These are phyloP conservation scores for Stichopus chloronotus DNA, from an alignment of 35 echinoderm and acorn worm genomes.

Conservation along the genomic window DNA sequence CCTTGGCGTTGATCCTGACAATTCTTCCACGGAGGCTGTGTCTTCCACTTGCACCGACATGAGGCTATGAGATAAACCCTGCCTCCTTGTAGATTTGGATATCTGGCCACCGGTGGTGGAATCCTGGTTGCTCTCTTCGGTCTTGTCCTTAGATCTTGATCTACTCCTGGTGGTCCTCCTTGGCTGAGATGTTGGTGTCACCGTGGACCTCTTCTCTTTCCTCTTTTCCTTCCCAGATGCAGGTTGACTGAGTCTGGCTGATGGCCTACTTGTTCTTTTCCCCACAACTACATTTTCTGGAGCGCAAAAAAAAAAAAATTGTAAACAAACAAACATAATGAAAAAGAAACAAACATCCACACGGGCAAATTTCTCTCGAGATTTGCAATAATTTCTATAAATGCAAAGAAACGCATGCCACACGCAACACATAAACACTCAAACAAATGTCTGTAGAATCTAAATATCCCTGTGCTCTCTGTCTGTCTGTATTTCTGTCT, in stretches of 20 bases:
- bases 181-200: background rate
- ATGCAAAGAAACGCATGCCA: too few species aligned
- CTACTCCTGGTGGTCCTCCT: background rate
- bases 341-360: too few species aligned
- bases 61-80: background rate
- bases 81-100: background rate
- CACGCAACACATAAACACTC: too few species aligned
- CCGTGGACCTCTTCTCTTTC: background rate
- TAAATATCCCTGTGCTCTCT: too few species aligned
- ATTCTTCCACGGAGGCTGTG: background rate
- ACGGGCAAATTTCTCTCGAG: too few species aligned
- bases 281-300: background rate
- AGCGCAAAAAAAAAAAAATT: too few species aligned
- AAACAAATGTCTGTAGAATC: too few species aligned
- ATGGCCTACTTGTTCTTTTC: background rate
- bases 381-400: too few species aligned
- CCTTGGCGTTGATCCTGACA: conserved; percentile 25
- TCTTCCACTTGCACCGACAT: background rate
- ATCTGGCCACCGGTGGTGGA: background rate
- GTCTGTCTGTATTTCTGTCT: too few species aligned
- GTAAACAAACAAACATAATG: too few species aligned
- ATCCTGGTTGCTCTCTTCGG: background rate
- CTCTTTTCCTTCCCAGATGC: background rate
- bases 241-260: background rate
- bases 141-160: background rate